Evolutionary conservation across 37 sponge, comb jelly and placozoan species (phyloP).

Genomic region (Cladorhizidae sp.): DNA sequence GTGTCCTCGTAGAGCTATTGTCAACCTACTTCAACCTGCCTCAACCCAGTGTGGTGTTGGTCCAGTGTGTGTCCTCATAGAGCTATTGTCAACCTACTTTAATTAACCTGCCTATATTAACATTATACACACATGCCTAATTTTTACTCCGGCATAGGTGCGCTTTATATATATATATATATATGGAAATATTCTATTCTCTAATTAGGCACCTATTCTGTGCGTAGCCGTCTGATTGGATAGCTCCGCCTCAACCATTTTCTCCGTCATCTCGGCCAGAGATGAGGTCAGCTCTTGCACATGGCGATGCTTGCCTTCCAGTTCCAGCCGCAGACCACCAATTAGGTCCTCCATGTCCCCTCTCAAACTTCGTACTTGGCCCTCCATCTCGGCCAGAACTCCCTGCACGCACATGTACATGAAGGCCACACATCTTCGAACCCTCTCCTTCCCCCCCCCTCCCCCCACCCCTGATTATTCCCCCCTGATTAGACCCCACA

Average conservation of each 20-base stretch:
- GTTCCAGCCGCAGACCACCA: constrained; percentile 10
- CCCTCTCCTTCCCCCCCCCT: background rate
- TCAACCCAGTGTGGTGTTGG: no score
- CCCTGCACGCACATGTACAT: no score
- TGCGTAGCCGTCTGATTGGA: background rate
- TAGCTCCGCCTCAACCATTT: constrained; percentile 34
- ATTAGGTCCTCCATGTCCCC: constrained; percentile 51
- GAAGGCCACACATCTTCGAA: no score
- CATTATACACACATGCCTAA: no score
- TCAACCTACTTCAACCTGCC: no score
- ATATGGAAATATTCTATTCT: background rate
- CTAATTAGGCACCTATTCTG: constrained; percentile 44
- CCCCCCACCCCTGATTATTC: background rate
- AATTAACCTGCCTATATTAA: no score
- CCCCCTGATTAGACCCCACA: no score
- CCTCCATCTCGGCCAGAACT: constrained; percentile 42
- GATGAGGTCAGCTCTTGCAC: constrained; percentile 33
- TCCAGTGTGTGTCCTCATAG: no score
- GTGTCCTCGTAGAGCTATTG: no score
- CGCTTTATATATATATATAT: no score
- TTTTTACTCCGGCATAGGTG: no score
- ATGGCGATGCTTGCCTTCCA: constrained; percentile 35
- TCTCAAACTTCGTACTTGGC: constrained; percentile 12
- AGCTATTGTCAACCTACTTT: no score
- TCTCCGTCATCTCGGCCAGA: constrained; percentile 36